These are phyloP conservation scores for Melinopterus prodromus DNA, from an alignment of 2,888 invertebrate genomes.

Conservation along the genomic window DNA sequence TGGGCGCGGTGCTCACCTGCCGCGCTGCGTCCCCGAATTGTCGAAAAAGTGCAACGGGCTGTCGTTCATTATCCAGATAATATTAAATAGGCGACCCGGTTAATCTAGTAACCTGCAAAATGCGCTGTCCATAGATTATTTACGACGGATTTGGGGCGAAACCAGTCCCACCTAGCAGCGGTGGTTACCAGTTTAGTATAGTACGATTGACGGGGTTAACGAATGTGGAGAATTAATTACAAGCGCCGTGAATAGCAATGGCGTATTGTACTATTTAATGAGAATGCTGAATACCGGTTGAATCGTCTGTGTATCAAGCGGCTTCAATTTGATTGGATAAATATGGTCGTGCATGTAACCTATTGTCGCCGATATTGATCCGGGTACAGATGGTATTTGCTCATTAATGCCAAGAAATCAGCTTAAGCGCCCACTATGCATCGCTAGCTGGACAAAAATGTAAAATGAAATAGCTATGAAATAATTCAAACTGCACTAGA, in stretches of 20 bases:
- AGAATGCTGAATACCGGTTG: too few relatives aligned
- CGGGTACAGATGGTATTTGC: too few relatives aligned
- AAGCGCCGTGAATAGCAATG: not conserved
- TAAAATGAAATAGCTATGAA: too few relatives aligned
- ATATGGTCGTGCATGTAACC: too few relatives aligned
- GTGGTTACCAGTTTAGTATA: not conserved
- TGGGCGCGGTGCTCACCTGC: not conserved
- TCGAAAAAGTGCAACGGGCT: conserved; percentile 12
- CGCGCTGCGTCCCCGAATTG: not conserved
- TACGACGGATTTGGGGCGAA: not conserved
- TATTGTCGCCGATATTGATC: too few relatives aligned
- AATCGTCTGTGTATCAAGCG: too few relatives aligned
- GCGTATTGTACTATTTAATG: too few relatives aligned
- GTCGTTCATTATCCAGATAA: conserved; percentile 25
- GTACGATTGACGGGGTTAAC: not conserved
- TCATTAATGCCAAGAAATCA: too few relatives aligned
- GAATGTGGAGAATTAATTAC: not conserved
- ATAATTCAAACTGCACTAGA: too few relatives aligned
- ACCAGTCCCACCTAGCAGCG: not conserved
- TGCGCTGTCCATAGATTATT: conserved; percentile 8
- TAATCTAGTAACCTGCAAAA: conserved; percentile 20
- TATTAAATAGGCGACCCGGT: conserved; percentile 21
- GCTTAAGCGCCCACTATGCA: too few relatives aligned
- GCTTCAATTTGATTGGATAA: too few relatives aligned
- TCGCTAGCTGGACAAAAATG: too few relatives aligned